A percentile compares a stretch with the other conserved stretches of the same genome.
phyloP scores from a whole-genome alignment of 2,888 invertebrate genomes.

The Brachycybe producta region DNA sequence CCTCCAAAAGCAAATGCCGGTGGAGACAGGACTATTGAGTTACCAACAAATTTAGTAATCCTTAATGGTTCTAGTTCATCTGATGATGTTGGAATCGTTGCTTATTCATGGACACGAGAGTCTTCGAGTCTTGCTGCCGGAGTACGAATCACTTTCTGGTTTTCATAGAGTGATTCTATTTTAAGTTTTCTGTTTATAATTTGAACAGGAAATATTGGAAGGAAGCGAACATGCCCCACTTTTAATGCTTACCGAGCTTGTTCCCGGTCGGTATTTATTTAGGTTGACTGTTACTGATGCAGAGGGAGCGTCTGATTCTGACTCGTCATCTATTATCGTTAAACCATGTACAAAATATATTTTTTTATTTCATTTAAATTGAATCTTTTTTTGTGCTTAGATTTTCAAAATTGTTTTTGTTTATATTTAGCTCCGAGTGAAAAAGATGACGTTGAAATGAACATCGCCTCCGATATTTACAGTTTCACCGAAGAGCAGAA shows the following conservation, averaged over 20 bases:
- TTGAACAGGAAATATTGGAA: conserved; percentile 56
- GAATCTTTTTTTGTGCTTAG: background rate
- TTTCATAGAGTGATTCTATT: background rate
- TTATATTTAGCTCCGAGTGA: conserved; percentile 51
- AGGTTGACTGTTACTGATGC: conserved; percentile 79
- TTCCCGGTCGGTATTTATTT: conserved; percentile 76
- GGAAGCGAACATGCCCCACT: conserved; percentile 62
- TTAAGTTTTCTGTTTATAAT: background rate
- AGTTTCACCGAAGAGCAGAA: conserved; percentile 55
- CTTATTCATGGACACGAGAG: conserved; percentile 69
- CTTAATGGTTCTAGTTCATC: conserved; percentile 72
- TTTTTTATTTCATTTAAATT: background rate
- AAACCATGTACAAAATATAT: conserved; percentile 42
- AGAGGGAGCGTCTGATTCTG: conserved; percentile 67
- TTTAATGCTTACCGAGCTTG: conserved; percentile 68
- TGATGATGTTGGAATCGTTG: conserved; percentile 73
- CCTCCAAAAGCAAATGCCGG: conserved; percentile 80
- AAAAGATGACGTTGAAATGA: conserved; percentile 64
- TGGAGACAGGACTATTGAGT: conserved; percentile 60
- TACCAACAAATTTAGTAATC: conserved; percentile 60
- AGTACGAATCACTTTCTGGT: conserved; percentile 25
- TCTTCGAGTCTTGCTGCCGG: conserved; percentile 66
- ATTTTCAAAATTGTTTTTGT: conserved; percentile 11
- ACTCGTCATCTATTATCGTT: conserved; percentile 70
- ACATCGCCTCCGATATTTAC: conserved; percentile 58